phyloP scores from a whole-genome alignment of 64 coral and sea anemone genomes.

The Montipora efflorescens region DNA sequence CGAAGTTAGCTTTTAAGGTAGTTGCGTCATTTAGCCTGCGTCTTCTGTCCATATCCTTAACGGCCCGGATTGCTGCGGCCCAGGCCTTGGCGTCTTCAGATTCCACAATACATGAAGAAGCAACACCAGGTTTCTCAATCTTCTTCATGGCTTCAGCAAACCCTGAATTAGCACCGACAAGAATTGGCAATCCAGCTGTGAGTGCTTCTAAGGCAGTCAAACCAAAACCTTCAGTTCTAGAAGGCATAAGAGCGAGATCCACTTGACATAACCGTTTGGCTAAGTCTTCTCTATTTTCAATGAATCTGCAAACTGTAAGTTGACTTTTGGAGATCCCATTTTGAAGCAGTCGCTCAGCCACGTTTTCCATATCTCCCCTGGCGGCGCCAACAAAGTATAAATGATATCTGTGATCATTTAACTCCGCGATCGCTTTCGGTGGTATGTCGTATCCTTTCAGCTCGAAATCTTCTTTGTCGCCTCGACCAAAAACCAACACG shows the following conservation, averaged over 20 bases:
- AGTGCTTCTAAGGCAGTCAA: conserved; percentile 26
- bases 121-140: background rate
- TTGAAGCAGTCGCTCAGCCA: background rate
- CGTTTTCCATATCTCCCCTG: background rate
- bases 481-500: conserved; percentile 55
- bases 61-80: background rate
- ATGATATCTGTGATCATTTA: conserved; percentile 4
- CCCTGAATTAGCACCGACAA: conserved; percentile 2
- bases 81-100: background rate
- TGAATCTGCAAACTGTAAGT: conserved; percentile 19
- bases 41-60: background rate
- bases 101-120: conserved; percentile 20
- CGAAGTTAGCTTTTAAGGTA: background rate
- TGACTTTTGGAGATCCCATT: background rate
- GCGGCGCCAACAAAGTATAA: conserved; percentile 22
- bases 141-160: conserved; percentile 26
- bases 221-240: conserved; percentile 33
- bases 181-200: conserved; percentile 29
- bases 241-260: conserved; percentile 48
- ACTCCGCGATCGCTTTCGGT: conserved; percentile 18
- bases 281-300: background rate
- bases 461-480: conserved; percentile 41
- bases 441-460: conserved; percentile 47
- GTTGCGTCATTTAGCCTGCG: background rate
- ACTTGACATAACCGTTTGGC: background rate